Percentiles rank a stretch among this genome's conserved stretches.
phyloP scores from a whole-genome alignment of 2,113 vertebrate genomes.

The Petroica traversi region DNA sequence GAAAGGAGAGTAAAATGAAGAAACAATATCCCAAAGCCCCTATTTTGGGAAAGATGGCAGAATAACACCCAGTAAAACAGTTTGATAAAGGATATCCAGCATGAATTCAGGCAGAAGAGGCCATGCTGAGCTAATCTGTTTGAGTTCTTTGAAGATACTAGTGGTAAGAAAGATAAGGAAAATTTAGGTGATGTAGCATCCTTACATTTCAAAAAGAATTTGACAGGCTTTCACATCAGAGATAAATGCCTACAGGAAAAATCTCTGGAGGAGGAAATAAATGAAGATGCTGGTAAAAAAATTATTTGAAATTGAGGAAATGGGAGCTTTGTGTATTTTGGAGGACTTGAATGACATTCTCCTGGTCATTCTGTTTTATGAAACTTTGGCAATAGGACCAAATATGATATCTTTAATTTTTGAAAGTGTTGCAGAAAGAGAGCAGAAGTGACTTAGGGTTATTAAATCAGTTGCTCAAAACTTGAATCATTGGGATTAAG shows the following conservation, averaged over 20 bases:
- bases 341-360: neutral
- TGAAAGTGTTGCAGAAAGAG: neutral
- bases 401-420: neutral
- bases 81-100: constrained; percentile 54
- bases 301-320: neutral
- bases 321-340: neutral
- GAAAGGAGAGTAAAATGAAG: neutral
- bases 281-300: neutral
- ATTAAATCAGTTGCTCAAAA: neutral
- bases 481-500: neutral
- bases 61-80: constrained; percentile 25
- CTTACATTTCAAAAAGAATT: constrained; percentile 45
- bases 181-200: constrained; percentile 32
- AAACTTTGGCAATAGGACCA: neutral
- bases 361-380: neutral
- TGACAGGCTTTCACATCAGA: constrained; percentile 25
- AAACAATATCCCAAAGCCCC: neutral
- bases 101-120: constrained; percentile 44
- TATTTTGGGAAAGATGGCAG: neutral
- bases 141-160: constrained; percentile 54
- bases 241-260: neutral
- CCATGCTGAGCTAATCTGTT: constrained; percentile 57
- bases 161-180: constrained; percentile 49
- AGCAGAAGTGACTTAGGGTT: neutral
- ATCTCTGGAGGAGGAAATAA: neutral